Percentiles rank a stretch among this genome's conserved stretches.
Evolutionary conservation across 2,797 vertebrate species (phyloP).

Genomic region (Sandelia bainsii): DNA sequence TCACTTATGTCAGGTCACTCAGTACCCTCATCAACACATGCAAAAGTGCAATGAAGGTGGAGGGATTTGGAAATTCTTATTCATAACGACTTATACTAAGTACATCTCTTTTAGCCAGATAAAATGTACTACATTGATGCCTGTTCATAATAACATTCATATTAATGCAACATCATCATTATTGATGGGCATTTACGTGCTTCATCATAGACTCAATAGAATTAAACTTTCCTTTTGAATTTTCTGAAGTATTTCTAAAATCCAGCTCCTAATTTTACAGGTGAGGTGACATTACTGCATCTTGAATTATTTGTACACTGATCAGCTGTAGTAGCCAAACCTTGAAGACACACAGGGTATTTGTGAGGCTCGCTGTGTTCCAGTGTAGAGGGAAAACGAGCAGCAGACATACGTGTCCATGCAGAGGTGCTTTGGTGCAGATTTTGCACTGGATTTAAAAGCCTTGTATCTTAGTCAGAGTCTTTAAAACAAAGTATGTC

Average conservation of each 20-base stretch:
- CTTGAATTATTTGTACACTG: neutral
- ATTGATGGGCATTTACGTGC: neutral
- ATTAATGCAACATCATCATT: neutral
- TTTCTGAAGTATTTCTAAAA: neutral
- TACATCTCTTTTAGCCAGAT: neutral
- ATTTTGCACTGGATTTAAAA: neutral
- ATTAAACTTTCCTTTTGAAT: neutral
- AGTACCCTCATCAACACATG: neutral
- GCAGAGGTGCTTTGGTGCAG: conserved; percentile 46
- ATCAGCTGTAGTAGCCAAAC: neutral
- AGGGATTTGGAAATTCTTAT: neutral
- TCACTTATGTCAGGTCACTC: neutral
- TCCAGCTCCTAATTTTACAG: neutral
- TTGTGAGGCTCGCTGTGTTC: neutral
- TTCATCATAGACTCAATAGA: no score
- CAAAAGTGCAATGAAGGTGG: neutral
- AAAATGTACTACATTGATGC: no score
- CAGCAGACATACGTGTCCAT: conserved; percentile 45
- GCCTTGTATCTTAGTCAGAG: neutral
- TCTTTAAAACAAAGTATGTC: conserved; percentile 18
- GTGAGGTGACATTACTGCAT: neutral
- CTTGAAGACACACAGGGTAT: neutral
- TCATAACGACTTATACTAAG: neutral
- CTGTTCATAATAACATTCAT: no score
- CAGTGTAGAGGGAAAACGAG: conserved; percentile 21